Base-by-base conservation (phyloP, 2,797 vertebrate species). In the Furcifer pardalis region DNA sequence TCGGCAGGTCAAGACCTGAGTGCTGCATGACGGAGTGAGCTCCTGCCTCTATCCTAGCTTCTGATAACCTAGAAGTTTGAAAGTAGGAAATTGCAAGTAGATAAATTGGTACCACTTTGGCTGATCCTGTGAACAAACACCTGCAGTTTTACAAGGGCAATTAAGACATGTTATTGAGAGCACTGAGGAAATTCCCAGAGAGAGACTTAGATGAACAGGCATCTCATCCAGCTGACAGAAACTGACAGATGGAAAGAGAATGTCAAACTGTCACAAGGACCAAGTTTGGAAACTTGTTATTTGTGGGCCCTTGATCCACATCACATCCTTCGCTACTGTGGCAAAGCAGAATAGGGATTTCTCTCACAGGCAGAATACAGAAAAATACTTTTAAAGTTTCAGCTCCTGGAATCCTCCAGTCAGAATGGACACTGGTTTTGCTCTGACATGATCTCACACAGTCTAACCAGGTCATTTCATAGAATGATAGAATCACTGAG, bases 211-310 rank as follows among this genome's bases (percentile, higher is more conserved):
- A 23, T 27, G 75, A 46, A 66, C 62, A 80, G 71, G 46, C 77
- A 85, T 75, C 60, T 85, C 74, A 40, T 56, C 46, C 44, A 84
- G 37, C 46, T 79, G 69, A 74, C 71, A 79, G 32, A 74, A 73
- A 79, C 69, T 59, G 60, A 66, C 30, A 85, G 71, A 60, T 75
- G 60, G 60, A 59, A 80, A 75, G 27, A 42, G 77, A 85, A 85
- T 75, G 60, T 30, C 71, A 66, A 80, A 46, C 19, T 42, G 72
- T 85, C 49, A 80, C 27, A 56, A 46, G 60, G 37, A 68, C 77
- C 60, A 85, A 66, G 71, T 85, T 85, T 85, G 66, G 69, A 66
- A 80, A 80, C 37, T 44, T 23, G 65, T 74, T 79, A 74, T 74
- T 69, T 21, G 32, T 52, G 56, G 15, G 56, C 30, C 40, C 66